Evolutionary conservation across 2,888 invertebrate species (phyloP), one percentile per base, ranked within the genome.

Genomic region (Ennomos quercinarius): DNA sequence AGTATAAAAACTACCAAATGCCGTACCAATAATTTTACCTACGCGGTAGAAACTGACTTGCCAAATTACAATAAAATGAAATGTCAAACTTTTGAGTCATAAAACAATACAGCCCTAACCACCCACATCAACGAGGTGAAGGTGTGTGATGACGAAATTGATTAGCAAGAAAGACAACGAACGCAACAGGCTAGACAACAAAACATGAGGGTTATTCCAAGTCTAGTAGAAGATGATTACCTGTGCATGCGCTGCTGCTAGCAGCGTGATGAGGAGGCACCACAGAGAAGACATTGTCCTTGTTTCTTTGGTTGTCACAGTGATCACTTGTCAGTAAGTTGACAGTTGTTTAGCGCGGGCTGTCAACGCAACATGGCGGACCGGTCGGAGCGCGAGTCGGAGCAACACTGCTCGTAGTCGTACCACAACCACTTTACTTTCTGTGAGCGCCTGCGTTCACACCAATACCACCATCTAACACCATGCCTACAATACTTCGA

Each of bases 401-500:
- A 84, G 82, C 83, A 78, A 84, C 86, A 92, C 91, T 91, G 91
- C 74, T 61, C 64, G 69, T 74, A 67, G 74, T 61, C 64, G 69
- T 74, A 67, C 68, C 70, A 74, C 68, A 87, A 84, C 80, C 86
- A 87, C 83, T 89, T 89, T 89, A 91, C 89, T 90, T 91, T 91
- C 88, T 75, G 91, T 76, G 74, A 76, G 70, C 75, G 86, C 85
- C 70, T 63, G 84, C 69, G 87, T 83, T 76, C 84, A 91, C 85
- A 89, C 72, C 68, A 72, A 41, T 43, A 27, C 27, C 27, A 27
- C 27, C 27, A 5, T 27, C 27, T 6, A 27, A 27, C 5, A 27
- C 27, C 27, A 27, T 27, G 27, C 27, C 2, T 5, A 27, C 27
- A 27, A 27, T 27, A 27, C 27, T 17, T 27, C 27, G 27, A 2